Base-by-base conservation (phyloP, 2,888 invertebrate species). In the Tetropium fuscum region DNA sequence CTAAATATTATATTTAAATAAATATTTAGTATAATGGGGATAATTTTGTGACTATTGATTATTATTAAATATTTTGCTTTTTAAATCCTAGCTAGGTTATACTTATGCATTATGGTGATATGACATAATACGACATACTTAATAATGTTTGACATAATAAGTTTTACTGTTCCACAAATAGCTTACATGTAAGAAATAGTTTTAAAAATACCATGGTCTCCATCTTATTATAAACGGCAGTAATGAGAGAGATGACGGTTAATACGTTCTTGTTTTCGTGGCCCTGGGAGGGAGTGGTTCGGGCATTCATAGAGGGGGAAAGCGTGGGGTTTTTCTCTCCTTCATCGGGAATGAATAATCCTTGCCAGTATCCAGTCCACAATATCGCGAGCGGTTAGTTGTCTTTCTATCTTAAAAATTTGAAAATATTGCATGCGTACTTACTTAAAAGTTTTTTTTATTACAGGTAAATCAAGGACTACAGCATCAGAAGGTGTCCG, bases 401-500 rank as follows among this genome's bases (percentile, higher is more conserved):
- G 16, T 13, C 11, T 3, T 18, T n/a, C 7, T 8, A 15, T 36
- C 5, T 36, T 27, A 5, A 34, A 38, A 48, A 19, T 15, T 38
- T 13, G 40, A 44, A 40, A 47, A 43, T 45, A 2, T 2, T 15
- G 8, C 6, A 7, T n/a, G n/a, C n/a, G n/a, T n/a, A 11, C 25
- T 54, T 49, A 8, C 8, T 15, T 10, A 49, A 16, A 27, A 27
- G 18, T 11, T 19, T 41, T 11, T 45, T 13, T 38, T 56, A 59
- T 80, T 81, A 18, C 82, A 89, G 89, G 86, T 89, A 68, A 87
- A 86, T 78, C 85, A 87, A 75, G 84, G 85, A 65, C 87, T 87
- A 71, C 88, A 88, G 73, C 86, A 85, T 68, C 87, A 88, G 73
- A 87, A 88, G 71, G 87, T 89, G 65, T 87, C 87, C 67, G 90